Conservation (phyloP, 2,113 vertebrate genomes). For the Hippopotamus amphibius region DNA sequence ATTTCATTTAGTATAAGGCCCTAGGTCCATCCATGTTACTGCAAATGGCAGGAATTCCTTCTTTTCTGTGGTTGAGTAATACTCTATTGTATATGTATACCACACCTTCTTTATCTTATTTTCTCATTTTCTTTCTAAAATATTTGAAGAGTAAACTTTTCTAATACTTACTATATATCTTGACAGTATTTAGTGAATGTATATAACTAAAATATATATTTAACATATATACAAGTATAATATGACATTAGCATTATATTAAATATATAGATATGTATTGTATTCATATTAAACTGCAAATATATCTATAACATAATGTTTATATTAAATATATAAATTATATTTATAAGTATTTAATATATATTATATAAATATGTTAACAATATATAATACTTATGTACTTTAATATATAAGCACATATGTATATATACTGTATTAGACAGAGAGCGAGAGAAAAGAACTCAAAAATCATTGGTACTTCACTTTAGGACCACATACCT, state of each 20-base stretch:
- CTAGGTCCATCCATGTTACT: neutral
- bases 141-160: neutral
- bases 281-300: neutral
- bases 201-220: neutral
- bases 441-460: neutral
- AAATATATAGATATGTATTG: neutral
- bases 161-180: neutral
- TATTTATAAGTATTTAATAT: neutral
- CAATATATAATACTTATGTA: neutral
- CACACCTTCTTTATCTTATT: neutral
- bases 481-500: neutral
- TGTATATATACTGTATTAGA: neutral
- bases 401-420: neutral
- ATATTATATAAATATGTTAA: neutral
- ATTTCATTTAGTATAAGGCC: neutral
- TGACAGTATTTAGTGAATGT: neutral
- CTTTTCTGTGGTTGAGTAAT: neutral
- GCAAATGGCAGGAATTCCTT: neutral
- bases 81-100: neutral
- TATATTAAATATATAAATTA: neutral
- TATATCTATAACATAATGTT: neutral
- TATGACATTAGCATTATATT: neutral
- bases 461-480: neutral
- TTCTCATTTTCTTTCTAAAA: neutral
- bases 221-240: neutral